phyloP scores from a whole-genome alignment of 2,797 vertebrate species.

The Alectoris magna region DNA sequence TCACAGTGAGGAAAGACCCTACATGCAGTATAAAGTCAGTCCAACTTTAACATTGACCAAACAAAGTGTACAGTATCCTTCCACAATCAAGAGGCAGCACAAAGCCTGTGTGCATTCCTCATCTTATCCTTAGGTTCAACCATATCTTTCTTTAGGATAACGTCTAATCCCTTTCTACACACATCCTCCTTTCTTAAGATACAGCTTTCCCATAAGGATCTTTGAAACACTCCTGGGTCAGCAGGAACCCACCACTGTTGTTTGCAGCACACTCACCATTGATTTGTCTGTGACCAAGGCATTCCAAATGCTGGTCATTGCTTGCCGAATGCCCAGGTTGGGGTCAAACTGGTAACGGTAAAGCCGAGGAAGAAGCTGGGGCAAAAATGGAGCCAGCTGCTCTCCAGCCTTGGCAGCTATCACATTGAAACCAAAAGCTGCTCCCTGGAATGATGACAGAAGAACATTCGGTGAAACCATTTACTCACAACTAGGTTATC shows the following conservation, averaged over 20 bases:
- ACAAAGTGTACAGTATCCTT: not conserved
- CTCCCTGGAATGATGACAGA: conserved; percentile 83
- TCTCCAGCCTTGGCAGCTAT: conserved; percentile 96
- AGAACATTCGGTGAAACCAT: not conserved
- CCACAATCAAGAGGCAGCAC: not conserved
- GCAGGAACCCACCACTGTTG: not conserved
- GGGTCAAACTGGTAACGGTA: conserved; percentile 99
- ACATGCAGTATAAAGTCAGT: not conserved
- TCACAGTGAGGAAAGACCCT: not conserved
- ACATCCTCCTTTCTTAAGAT: not conserved
- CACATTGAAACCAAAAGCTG: conserved; percentile 98
- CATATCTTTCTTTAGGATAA: not conserved
- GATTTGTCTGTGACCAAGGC: conserved; percentile 94
- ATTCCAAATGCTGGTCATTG: conserved; percentile 99
- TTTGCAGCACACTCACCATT: conserved; percentile 77
- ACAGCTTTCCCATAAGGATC: not conserved
- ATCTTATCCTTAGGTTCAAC: not conserved
- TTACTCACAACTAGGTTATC: not conserved
- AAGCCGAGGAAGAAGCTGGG: conserved; percentile 94
- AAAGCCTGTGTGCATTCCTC: not conserved
- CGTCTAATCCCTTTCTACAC: not conserved
- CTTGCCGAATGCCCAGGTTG: conserved; percentile 94
- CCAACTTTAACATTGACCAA: not conserved
- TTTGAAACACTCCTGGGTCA: not conserved
- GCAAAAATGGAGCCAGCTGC: conserved; percentile 92